Conservation (phyloP, 2,797 vertebrate species). For the Pipistrellus kuhlii region DNA sequence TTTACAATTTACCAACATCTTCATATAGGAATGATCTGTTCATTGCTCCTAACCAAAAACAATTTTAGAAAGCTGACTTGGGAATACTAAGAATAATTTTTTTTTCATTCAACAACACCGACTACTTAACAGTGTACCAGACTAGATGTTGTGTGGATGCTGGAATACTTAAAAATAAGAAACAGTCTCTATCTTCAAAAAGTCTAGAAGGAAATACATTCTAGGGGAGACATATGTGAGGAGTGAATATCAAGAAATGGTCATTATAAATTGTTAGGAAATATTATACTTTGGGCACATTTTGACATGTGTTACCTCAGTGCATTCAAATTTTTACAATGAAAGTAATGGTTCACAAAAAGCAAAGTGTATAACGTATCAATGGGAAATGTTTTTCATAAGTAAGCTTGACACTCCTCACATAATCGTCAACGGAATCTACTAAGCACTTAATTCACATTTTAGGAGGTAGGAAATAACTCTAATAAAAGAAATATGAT, state of each 20-base stretch:
- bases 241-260: constrained; percentile 8
- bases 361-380: background rate
- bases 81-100: background rate
- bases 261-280: background rate
- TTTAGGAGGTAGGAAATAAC: constrained; percentile 23
- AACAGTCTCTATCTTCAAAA: constrained; percentile 7
- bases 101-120: background rate
- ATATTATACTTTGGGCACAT: background rate
- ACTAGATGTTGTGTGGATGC: background rate
- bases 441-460: constrained; percentile 18
- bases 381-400: background rate
- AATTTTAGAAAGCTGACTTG: constrained; percentile 38
- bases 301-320: background rate
- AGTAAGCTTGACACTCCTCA: background rate
- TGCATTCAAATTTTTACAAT: constrained; percentile 15
- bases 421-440: background rate
- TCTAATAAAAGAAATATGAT: constrained; percentile 10
- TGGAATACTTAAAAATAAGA: background rate
- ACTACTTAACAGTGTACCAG: background rate
- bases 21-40: background rate
- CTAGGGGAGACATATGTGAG: background rate
- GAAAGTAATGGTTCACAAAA: constrained; percentile 38
- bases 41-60: background rate
- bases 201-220: background rate
- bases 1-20: background rate